Percentiles rank a stretch among this genome's conserved stretches.
Conservation (phyloP, 2,888 invertebrate species). For the Phyllotreta cruciferae region DNA sequence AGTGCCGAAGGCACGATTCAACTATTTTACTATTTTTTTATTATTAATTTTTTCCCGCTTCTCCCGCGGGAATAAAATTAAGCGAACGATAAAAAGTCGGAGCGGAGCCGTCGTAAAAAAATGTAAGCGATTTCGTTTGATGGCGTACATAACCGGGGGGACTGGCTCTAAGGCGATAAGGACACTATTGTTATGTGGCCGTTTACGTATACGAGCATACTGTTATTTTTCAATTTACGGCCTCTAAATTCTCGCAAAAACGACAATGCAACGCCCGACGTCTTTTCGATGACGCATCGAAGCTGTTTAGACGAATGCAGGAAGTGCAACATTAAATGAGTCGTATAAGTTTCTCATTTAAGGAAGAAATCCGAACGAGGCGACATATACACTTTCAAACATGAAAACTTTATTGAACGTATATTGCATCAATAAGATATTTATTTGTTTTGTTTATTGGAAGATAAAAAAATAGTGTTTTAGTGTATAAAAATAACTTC, state of each 20-base stretch:
- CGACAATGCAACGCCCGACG: slow-evolving; percentile 1
- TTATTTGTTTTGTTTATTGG: too few relatives aligned
- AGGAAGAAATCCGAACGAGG: too few relatives aligned
- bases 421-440: too few relatives aligned
- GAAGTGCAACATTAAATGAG: slow-evolving; percentile 3
- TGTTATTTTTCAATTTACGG: slow-evolving; percentile 54
- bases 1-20: too few relatives aligned
- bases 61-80: too few relatives aligned
- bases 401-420: too few relatives aligned
- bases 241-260: slow-evolving; percentile 39
- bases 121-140: slow-evolving; percentile 41
- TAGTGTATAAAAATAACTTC: too few relatives aligned
- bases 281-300: background rate
- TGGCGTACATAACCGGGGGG: slow-evolving; percentile 43
- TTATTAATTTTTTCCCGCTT: too few relatives aligned
- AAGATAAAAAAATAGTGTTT: too few relatives aligned
- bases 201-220: slow-evolving; percentile 46
- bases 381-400: too few relatives aligned
- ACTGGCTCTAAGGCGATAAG: slow-evolving; percentile 49
- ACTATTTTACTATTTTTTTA: too few relatives aligned
- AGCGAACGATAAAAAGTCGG: too few relatives aligned
- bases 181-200: slow-evolving; percentile 47
- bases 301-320: background rate
- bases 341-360: background rate
- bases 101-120: slow-evolving; percentile 41